Percentiles rank a stretch among this genome's conserved stretches.
Evolutionary conservation across 2,797 vertebrate species (phyloP).

Genomic region (Squalus acanthias): DNA sequence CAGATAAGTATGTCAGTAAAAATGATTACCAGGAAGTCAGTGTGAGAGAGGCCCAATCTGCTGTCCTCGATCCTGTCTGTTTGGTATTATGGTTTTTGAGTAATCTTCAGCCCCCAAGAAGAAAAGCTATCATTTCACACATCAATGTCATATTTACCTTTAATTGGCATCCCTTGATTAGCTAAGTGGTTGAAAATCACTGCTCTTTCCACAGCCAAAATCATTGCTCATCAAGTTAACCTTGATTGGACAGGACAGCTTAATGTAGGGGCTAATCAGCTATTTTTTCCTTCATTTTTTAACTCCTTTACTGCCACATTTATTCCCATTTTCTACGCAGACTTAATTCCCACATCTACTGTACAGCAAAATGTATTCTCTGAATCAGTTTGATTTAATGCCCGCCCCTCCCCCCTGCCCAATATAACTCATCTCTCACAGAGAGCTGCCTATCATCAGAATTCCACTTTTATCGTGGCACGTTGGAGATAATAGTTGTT

Average conservation of each 20-base stretch:
- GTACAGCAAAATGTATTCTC: neutral
- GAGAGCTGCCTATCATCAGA: neutral
- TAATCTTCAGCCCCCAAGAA: constrained; percentile 80
- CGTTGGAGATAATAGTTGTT: neutral
- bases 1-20: constrained; percentile 14
- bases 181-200: constrained; percentile 72
- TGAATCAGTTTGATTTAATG: neutral
- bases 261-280: constrained; percentile 51
- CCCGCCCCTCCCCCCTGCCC: neutral
- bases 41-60: neutral
- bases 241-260: constrained; percentile 56
- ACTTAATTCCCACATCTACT: neutral
- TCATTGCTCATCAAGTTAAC: constrained; percentile 60
- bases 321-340: neutral
- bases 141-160: constrained; percentile 77
- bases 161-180: constrained; percentile 80
- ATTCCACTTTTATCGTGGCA: neutral
- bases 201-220: constrained; percentile 66
- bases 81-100: constrained; percentile 40
- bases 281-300: constrained; percentile 6
- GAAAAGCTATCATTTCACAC: constrained; percentile 68
- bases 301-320: neutral
- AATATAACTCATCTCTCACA: neutral
- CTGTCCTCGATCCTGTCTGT: constrained; percentile 7
- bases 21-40: neutral